These are phyloP conservation scores for Ophiodon elongatus DNA, from an alignment of 2,113 vertebrate species.

Conservation along the genomic window DNA sequence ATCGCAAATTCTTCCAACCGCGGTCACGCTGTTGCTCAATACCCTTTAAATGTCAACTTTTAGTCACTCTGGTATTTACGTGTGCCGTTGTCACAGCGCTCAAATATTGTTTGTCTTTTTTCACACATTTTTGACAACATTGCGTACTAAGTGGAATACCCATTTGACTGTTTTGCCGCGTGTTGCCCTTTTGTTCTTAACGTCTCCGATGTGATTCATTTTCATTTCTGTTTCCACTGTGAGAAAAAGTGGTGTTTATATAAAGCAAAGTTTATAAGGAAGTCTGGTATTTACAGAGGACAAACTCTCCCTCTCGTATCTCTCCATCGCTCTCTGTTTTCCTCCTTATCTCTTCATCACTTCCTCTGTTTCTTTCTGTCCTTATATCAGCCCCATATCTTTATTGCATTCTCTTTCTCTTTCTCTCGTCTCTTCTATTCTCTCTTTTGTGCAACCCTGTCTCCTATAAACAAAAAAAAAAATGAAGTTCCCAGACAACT, in stretches of 20 bases:
- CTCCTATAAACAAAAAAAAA: not conserved
- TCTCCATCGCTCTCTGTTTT: slow-evolving; percentile 11
- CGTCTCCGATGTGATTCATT: not conserved
- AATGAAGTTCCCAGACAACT: not conserved
- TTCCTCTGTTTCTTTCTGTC: slow-evolving; percentile 39
- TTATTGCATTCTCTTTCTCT: slow-evolving; percentile 40
- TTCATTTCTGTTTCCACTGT: not conserved
- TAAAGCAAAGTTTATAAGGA: slow-evolving; percentile 31
- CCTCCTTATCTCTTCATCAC: slow-evolving; percentile 25
- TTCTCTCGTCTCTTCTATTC: not conserved
- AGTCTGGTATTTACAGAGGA: slow-evolving; percentile 49
- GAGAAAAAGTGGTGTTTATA: slow-evolving; percentile 5
- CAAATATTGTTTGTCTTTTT: not conserved
- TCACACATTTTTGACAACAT: not conserved
- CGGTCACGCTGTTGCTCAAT: not conserved
- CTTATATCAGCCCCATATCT: slow-evolving; percentile 12
- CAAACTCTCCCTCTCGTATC: slow-evolving; percentile 44
- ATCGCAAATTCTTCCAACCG: not conserved
- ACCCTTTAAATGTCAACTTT: not conserved
- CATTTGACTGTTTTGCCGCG: not conserved
- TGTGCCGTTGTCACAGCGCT: not conserved
- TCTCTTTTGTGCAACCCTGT: not conserved
- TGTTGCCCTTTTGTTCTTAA: not conserved
- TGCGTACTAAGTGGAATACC: not conserved
- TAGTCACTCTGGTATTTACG: not conserved